phyloP scores from a whole-genome alignment of 2,797 vertebrate species.

The Otus scops region DNA sequence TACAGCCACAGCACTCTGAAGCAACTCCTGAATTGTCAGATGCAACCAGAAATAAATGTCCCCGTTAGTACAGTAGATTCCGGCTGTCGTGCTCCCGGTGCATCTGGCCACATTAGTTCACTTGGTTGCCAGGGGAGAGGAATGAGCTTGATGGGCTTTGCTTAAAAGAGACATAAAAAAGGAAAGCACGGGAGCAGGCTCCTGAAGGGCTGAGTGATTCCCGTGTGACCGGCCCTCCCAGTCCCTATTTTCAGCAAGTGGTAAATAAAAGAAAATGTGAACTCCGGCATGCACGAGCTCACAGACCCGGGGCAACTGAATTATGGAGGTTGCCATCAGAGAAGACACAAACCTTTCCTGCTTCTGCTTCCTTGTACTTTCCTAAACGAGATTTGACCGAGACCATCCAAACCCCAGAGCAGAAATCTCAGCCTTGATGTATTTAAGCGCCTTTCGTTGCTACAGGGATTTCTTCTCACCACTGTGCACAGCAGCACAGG shows the following conservation, averaged over 20 bases:
- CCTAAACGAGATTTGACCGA: conserved; percentile 11
- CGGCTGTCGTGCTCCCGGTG: background rate
- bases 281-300: background rate
- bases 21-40: background rate
- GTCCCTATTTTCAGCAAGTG: background rate
- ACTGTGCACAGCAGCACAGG: background rate
- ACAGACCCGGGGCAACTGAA: background rate
- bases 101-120: background rate
- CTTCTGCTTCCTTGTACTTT: conserved; percentile 24
- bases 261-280: background rate
- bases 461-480: background rate
- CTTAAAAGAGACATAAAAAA: background rate
- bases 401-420: conserved; percentile 30
- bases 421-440: conserved; percentile 32
- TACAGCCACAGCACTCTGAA: background rate
- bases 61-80: background rate
- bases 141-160: background rate
- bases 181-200: background rate
- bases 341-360: conserved; percentile 5
- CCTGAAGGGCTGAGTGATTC: background rate
- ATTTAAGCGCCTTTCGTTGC: background rate
- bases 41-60: background rate
- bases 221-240: background rate
- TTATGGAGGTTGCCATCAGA: background rate
- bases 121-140: background rate